These are phyloP conservation scores for Bedellia somnulentella DNA, from an alignment of 2,888 invertebrate genomes.

Conservation along the genomic window DNA sequence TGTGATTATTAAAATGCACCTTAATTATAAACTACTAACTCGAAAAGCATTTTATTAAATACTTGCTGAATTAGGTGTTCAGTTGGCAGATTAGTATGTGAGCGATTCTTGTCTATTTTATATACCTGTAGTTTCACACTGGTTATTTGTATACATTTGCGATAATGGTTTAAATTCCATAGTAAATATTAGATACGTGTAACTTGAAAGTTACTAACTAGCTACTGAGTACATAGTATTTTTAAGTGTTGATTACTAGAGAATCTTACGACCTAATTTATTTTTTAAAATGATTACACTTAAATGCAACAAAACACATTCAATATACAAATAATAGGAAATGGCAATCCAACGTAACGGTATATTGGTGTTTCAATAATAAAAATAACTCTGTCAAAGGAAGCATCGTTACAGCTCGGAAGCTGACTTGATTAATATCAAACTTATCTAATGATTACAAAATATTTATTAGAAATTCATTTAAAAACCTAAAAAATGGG, in stretches of 20 bases:
- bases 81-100: too few relatives aligned
- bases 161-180: conserved; percentile 10
- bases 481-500: conserved; percentile 34
- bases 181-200: too few relatives aligned
- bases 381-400: too few relatives aligned
- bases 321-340: conserved; percentile 23
- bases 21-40: conserved; percentile 43
- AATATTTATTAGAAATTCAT: too few relatives aligned
- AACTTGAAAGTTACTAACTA: conserved; percentile 23
- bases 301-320: conserved; percentile 42
- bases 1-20: conserved; percentile 51
- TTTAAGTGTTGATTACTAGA: conserved; percentile 36
- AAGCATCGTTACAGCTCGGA: conserved; percentile 36
- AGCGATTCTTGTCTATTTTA: too few relatives aligned
- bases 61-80: too few relatives aligned
- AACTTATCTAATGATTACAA: too few relatives aligned
- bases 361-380: too few relatives aligned
- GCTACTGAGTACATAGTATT: conserved; percentile 34
- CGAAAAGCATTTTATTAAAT: conserved; percentile 22
- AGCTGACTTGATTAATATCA: conserved; percentile 15
- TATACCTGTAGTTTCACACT: conserved; percentile 4
- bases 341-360: conserved; percentile 36
- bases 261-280: conserved; percentile 36
- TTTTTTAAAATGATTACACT: conserved; percentile 34
- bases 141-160: conserved; percentile 7